Evolutionary conservation across 1,140 invertebrate species (phyloP).

Genomic region (Drosophila ogumai): DNA sequence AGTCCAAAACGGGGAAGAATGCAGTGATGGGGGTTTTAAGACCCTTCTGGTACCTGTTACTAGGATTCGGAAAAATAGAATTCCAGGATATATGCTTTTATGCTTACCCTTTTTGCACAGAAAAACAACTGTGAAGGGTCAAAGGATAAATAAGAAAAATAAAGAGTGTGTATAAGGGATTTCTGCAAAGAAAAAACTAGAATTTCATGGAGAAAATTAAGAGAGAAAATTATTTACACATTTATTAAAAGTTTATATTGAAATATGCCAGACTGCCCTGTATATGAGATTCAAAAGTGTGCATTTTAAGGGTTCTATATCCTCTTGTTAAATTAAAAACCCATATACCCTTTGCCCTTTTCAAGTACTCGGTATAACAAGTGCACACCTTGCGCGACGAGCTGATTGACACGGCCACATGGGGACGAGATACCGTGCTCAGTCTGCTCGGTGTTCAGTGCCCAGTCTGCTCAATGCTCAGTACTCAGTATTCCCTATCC

Average conservation of each 20-base stretch:
- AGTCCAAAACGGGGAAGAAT: constrained; percentile 33
- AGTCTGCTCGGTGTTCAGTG: constrained; percentile 9
- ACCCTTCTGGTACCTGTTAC: neutral
- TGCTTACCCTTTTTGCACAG: neutral
- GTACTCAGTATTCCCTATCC: constrained; percentile 25
- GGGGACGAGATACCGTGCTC: constrained; percentile 54
- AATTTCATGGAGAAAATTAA: neutral
- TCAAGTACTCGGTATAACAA: constrained; percentile 34
- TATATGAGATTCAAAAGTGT: neutral
- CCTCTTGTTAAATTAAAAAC: fast-evolving
- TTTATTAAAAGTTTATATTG: too few relatives aligned
- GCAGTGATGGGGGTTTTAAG: too few relatives aligned
- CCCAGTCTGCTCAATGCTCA: constrained; percentile 6
- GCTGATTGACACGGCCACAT: constrained; percentile 82
- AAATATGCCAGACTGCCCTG: neutral
- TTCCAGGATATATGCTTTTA: too few relatives aligned
- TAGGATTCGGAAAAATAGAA: neutral
- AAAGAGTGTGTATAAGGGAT: neutral
- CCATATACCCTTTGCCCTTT: neutral
- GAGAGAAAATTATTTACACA: neutral
- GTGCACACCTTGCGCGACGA: constrained; percentile 80
- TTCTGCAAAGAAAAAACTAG: neutral
- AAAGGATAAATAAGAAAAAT: neutral
- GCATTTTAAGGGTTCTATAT: too few relatives aligned
- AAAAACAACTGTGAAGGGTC: neutral